Evolutionary conservation across 1,140 invertebrate genomes (phyloP), one percentile per base, ranked within the genome.

Genomic region (Lordiphosa stackelbergi): DNA sequence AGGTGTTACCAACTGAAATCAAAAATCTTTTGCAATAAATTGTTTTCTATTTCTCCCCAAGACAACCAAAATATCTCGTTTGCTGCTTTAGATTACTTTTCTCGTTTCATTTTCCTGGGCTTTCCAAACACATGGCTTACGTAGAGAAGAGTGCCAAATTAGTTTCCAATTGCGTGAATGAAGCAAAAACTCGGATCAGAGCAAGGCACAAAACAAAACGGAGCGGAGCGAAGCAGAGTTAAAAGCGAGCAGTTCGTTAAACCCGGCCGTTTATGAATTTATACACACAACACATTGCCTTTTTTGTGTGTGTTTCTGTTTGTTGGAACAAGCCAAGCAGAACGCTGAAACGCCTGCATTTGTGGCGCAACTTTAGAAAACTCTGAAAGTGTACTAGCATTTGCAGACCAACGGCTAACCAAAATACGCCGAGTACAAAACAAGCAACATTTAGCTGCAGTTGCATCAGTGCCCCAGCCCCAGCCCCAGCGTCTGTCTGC

Each of bases 181-280:
- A 31, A 31, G 28, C 28, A 7, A 31, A 48, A 54, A 52, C 31
- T 51, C 40, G 45, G 28, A 37, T 41, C 19, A 52, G 64, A 54
- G 43, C 34, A 38, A 54, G 40, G 45, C 31, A 38, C 31, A 38
- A 38, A n/a, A 53, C 37, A 46, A 43, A 53, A 57, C 48, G 43
- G 45, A 57, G 37, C 4, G 38, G 53, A 57, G 62, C 38, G 51
- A 55, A 77, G 60, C 58, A 54, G 66, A 61, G 61, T 45, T 46
- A 53, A 64, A 83, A 69, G 66, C 68, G 66, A 63, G 45, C 55
- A 81, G 77, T 81, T 81, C 77, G 69, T 83, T 81, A 81, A 81
- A 81, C 77, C 66, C 64, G 45, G 28, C 55, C 66, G 77, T 61
- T 81, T 81, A 83, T 83, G 56, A 71, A 73, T 78, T 54, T 66